Conservation (phyloP, 2,888 invertebrate species). For the Eilema sororculum region DNA sequence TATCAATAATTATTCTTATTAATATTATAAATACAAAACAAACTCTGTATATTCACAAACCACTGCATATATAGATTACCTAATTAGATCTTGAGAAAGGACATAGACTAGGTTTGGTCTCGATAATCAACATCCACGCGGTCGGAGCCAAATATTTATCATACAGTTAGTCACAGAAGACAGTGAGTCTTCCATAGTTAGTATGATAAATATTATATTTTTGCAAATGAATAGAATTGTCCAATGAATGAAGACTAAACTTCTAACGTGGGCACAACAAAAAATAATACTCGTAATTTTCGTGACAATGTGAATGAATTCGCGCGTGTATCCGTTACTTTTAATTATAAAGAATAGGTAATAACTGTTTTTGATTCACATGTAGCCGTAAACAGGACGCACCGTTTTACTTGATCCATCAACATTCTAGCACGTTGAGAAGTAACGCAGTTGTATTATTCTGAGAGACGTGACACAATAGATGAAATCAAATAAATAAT, state of each 20-base stretch:
- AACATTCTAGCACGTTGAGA: conserved; percentile 21
- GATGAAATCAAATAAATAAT: conserved; percentile 1
- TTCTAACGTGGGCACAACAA: background rate
- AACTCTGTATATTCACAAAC: too few species aligned
- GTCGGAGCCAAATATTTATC: too few species aligned
- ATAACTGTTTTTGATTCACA: conserved; percentile 7
- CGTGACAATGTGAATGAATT: conserved; percentile 1
- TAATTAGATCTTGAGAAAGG: too few species aligned
- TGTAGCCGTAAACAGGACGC: conserved; percentile 8
- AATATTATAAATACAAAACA: too few species aligned
- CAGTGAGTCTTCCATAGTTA: too few species aligned
- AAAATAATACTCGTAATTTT: background rate
- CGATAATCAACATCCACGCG: too few species aligned
- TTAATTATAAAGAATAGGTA: background rate
- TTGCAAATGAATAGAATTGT: background rate
- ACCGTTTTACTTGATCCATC: conserved; percentile 30
- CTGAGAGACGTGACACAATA: conserved; percentile 11
- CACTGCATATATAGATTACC: too few species aligned
- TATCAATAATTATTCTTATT: too few species aligned
- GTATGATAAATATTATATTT: background rate
- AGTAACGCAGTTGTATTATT: background rate
- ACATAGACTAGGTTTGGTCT: too few species aligned
- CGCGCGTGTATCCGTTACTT: conserved; percentile 3
- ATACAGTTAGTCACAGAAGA: too few species aligned
- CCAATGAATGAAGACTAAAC: too few species aligned